phyloP scores from a whole-genome alignment of 2,113 vertebrate species.

The human (Homo sapiens) region GRCh38 chr6:139476001-139476500 shows the following conservation, averaged over 20 bases:
- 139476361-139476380: background rate
- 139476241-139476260: background rate
- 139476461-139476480: background rate
- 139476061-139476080: constrained; percentile 48
- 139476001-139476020: constrained; percentile 52
- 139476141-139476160: background rate
- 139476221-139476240: background rate
- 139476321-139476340: background rate
- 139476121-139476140: constrained; percentile 35
- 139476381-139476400: background rate
- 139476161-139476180: background rate
- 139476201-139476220: background rate
- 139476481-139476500: background rate
- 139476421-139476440: background rate
- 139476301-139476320: background rate
- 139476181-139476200: background rate
- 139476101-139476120: background rate
- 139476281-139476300: background rate
- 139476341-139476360: background rate
- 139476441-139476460: background rate
- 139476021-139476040: constrained; percentile 69
- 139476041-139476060: constrained; percentile 70
- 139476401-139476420: background rate
- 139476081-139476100: background rate
- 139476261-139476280: background rate